Conservation (phyloP, 2,888 invertebrate genomes). For the Embidobia sp. region DNA sequence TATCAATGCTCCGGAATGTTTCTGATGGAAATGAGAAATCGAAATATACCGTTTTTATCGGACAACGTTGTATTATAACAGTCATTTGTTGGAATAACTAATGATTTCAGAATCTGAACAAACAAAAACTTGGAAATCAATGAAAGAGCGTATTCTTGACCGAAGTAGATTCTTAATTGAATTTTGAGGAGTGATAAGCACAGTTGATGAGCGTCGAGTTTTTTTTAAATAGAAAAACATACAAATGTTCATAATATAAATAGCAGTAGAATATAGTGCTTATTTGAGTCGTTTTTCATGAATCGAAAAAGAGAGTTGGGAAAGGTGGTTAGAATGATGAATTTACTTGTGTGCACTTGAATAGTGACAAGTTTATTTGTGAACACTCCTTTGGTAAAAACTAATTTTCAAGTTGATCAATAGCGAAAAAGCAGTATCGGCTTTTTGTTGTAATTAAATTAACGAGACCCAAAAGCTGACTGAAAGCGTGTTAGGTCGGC, state of each 20-base stretch:
- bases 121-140: too few species aligned
- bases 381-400: neutral
- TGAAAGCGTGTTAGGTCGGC: neutral
- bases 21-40: constrained; percentile 9
- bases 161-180: too few species aligned
- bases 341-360: too few species aligned
- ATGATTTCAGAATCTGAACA: neutral
- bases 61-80: neutral
- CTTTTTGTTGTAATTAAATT: constrained; percentile 22
- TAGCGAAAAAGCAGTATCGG: constrained; percentile 5
- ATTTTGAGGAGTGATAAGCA: too few species aligned
- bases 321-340: too few species aligned
- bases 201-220: too few species aligned
- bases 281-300: too few species aligned
- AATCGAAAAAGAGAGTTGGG: too few species aligned
- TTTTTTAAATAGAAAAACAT: too few species aligned
- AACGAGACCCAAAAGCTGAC: constrained; percentile 6
- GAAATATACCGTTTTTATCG: constrained; percentile 2
- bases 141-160: too few species aligned
- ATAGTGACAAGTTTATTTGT: neutral
- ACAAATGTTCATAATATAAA: too few species aligned
- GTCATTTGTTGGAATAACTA: neutral
- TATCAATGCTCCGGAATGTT: constrained; percentile 19
- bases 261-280: too few species aligned
- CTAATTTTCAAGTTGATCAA: neutral